Evolutionary conservation across 1,140 invertebrate genomes (phyloP).

Genomic region (Thaumetopoea pityocampa): DNA sequence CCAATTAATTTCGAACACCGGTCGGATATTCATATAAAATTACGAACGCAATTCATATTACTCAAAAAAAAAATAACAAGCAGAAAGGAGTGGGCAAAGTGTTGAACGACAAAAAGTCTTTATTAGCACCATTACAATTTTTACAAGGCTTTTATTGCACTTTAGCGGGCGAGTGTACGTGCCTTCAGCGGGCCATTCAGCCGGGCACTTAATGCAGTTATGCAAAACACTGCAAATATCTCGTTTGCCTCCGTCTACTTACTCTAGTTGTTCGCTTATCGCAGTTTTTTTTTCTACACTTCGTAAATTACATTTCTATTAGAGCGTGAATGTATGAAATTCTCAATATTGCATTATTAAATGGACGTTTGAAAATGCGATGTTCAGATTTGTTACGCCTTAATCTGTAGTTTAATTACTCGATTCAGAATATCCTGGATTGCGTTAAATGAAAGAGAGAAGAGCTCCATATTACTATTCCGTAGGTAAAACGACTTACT

Average conservation of each 20-base stretch:
- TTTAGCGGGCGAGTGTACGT: conserved; percentile 43
- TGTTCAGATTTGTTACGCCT: too few species aligned
- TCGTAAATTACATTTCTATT: conserved; percentile 21
- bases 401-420: too few species aligned
- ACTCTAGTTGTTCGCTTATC: conserved; percentile 12
- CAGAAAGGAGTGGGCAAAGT: conserved; percentile 17
- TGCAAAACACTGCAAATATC: conserved; percentile 48
- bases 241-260: conserved; percentile 36
- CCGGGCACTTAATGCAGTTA: conserved; percentile 49
- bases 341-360: conserved; percentile 3
- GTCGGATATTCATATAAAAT: conserved; percentile 11
- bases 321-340: conserved; percentile 12
- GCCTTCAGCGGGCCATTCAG: conserved; percentile 38
- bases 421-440: too few species aligned
- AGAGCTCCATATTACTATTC: too few species aligned
- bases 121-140: conserved; percentile 32
- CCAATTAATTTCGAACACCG: conserved; percentile 13
- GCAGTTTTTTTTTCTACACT: conserved; percentile 14
- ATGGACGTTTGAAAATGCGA: too few species aligned
- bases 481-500: too few species aligned
- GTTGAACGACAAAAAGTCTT: conserved; percentile 25
- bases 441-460: too few species aligned
- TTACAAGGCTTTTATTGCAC: conserved; percentile 44
- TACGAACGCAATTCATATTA: conserved; percentile 17
- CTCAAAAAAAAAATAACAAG: conserved; percentile 20